Conservation (phyloP, 2,888 invertebrate genomes). For the Pseudococcus longispinus region DNA sequence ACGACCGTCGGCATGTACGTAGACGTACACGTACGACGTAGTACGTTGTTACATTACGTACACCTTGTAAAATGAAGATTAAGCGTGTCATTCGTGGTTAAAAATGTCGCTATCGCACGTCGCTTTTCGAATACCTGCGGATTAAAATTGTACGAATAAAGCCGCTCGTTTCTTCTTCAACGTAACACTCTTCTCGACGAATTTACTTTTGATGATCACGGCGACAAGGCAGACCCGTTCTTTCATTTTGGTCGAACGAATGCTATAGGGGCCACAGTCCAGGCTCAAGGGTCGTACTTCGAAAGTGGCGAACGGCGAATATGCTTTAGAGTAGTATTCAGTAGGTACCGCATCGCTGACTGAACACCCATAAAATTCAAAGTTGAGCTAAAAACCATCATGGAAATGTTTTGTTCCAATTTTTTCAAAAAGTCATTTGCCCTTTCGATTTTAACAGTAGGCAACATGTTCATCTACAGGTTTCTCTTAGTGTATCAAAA, state of each 20-base stretch:
- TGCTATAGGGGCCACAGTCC: neutral
- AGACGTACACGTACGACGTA: neutral
- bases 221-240: neutral
- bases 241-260: neutral
- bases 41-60: neutral
- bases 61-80: constrained; percentile 28
- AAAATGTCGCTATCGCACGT: constrained; percentile 8
- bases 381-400: too few species aligned
- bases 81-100: constrained; percentile 29
- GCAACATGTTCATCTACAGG: too few species aligned
- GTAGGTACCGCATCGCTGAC: too few species aligned
- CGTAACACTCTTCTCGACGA: neutral
- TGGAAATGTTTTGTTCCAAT: too few species aligned
- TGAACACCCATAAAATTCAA: too few species aligned
- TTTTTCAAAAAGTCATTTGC: too few species aligned
- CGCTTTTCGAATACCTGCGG: neutral
- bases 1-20: neutral
- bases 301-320: neutral
- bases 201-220: neutral
- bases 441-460: too few species aligned
- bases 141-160: constrained; percentile 28
- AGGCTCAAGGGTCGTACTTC: neutral
- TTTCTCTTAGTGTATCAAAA: too few species aligned
- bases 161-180: neutral
- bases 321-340: too few species aligned